Conservation (phyloP, 2,888 invertebrate species). For the Cephus nigrinus region DNA sequence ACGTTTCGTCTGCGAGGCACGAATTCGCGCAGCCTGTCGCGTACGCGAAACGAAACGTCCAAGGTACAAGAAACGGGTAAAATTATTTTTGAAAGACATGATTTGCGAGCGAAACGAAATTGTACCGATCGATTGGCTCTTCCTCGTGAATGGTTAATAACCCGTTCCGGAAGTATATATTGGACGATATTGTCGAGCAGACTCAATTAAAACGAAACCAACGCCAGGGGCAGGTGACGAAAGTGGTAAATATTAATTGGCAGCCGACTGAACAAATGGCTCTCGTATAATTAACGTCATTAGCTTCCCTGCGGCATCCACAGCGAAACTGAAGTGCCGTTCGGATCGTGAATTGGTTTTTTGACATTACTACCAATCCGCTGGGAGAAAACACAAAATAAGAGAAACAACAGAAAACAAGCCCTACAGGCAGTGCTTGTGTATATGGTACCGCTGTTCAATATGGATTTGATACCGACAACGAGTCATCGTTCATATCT, state of each 20-base stretch:
- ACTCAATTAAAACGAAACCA: neutral
- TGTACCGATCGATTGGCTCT: neutral
- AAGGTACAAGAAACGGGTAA: neutral
- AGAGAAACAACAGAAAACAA: constrained; percentile 19
- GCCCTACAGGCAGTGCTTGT: constrained; percentile 5
- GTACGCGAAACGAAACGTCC: neutral
- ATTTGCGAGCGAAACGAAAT: neutral
- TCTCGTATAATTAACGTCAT: constrained; percentile 22
- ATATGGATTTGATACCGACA: no score
- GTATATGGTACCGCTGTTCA: neutral
- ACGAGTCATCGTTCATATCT: neutral
- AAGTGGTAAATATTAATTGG: constrained; percentile 3
- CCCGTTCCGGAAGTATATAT: constrained; percentile 8
- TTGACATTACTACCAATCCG: neutral
- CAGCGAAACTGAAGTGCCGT: neutral
- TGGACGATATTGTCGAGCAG: neutral
- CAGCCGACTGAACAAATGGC: neutral
- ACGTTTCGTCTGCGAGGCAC: constrained; percentile 26
- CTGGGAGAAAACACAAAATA: constrained; percentile 11
- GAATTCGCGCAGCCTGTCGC: neutral
- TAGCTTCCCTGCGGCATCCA: constrained; percentile 16
- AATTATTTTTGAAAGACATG: neutral
- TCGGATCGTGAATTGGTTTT: constrained; percentile 7
- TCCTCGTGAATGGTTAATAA: neutral
- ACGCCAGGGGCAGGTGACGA: neutral